These are phyloP conservation scores for Melanotaenia boesemani DNA, from an alignment of 2,797 vertebrate genomes.

Conservation along the genomic window DNA sequence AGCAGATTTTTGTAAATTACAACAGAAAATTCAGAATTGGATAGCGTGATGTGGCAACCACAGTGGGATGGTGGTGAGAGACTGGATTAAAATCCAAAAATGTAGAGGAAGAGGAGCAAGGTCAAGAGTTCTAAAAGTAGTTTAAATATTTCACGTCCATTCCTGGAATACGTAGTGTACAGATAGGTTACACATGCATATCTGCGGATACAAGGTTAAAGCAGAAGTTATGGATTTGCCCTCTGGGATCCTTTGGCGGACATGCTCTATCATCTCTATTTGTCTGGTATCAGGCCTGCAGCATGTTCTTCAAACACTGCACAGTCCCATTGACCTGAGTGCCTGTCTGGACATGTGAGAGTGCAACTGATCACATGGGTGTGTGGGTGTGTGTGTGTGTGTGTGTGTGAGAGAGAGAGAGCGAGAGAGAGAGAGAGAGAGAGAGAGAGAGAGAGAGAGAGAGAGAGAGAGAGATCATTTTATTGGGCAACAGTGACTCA, in stretches of 20 bases:
- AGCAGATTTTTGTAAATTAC: no score
- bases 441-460: neutral
- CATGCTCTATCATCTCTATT: slow-evolving; percentile 50
- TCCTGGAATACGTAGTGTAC: no score
- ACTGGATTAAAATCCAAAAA: no score
- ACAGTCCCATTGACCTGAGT: slow-evolving; percentile 29
- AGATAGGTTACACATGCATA: neutral
- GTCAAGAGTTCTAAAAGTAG: neutral
- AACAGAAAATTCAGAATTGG: no score
- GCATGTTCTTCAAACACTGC: slow-evolving; percentile 55
- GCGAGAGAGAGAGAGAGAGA: neutral
- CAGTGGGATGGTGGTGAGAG: no score
- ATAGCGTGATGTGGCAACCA: no score
- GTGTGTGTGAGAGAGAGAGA: neutral
- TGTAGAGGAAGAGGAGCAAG: neutral
- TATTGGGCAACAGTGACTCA: slow-evolving; percentile 15
- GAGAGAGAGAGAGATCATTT: neutral
- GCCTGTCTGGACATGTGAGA: slow-evolving; percentile 44
- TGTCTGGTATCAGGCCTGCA: slow-evolving; percentile 32
- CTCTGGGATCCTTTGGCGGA: slow-evolving; percentile 25
- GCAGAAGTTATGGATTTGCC: slow-evolving; percentile 41
- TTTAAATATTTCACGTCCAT: neutral
- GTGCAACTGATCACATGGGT: slow-evolving; percentile 21
- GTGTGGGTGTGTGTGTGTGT: neutral
- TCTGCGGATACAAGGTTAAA: slow-evolving; percentile 6